Percentiles rank a stretch among this genome's conserved stretches.
phyloP scores from a whole-genome alignment of 2,113 vertebrate species.

The Pelobates fuscus region DNA sequence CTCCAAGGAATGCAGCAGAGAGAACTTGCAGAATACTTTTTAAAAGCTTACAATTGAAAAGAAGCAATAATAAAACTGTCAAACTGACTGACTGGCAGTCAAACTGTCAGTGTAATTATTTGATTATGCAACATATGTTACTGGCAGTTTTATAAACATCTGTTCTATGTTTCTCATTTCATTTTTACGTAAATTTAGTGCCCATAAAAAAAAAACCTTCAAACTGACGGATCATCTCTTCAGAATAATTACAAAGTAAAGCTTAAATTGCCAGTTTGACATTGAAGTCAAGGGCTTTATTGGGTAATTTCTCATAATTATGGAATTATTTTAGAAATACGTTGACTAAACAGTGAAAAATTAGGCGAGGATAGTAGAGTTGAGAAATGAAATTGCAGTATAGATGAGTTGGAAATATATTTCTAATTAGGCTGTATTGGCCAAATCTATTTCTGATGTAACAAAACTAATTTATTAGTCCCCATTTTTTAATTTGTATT shows the following conservation, averaged over 20 bases:
- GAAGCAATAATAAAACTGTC: constrained; percentile 31
- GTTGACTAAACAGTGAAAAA: no score
- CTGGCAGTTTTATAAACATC: constrained; percentile 26
- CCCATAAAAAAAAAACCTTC: constrained; percentile 14
- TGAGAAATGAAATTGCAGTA: no score
- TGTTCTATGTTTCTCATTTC: constrained; percentile 32
- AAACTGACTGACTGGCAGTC: constrained; percentile 34
- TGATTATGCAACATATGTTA: constrained; percentile 27
- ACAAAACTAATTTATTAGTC: no score
- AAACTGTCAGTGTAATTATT: constrained; percentile 36
- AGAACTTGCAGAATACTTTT: no score
- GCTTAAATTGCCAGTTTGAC: constrained; percentile 12
- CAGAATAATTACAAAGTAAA: constrained; percentile 17
- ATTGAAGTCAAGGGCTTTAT: background rate
- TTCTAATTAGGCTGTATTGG: no score
- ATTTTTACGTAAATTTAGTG: constrained; percentile 29
- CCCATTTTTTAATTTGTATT: no score
- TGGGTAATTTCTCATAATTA: background rate
- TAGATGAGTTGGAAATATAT: no score
- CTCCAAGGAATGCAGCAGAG: no score
- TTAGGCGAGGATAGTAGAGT: no score
- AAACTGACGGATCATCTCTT: constrained; percentile 17
- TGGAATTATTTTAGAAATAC: no score
- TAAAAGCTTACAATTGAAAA: background rate
- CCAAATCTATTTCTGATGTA: no score